A percentile compares a stretch with the other conserved stretches of the same genome.
Evolutionary conservation across 1,140 invertebrate genomes (phyloP).

Genomic region (Cryptotermes secundus): DNA sequence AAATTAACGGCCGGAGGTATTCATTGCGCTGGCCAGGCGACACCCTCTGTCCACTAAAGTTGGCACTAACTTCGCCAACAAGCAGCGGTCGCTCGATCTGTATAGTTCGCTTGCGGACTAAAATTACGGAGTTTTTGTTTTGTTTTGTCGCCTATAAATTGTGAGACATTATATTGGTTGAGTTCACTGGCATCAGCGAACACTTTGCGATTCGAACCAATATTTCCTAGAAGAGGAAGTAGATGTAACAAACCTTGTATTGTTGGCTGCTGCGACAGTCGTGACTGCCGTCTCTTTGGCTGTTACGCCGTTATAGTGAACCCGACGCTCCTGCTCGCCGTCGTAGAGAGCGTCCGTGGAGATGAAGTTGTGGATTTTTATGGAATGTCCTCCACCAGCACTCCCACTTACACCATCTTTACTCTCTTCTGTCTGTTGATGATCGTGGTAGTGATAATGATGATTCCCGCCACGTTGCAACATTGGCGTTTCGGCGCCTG

Average conservation of each 20-base stretch:
- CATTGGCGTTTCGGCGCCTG: background rate
- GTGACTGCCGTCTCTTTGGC: conserved; percentile 62
- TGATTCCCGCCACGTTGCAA: background rate
- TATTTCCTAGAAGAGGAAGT: too few species aligned
- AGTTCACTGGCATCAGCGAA: too few species aligned
- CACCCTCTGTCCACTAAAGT: too few species aligned
- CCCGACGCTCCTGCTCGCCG: conserved; percentile 61
- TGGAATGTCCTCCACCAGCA: conserved; percentile 36
- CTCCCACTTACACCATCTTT: conserved; percentile 22
- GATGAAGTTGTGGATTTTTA: conserved; percentile 54
- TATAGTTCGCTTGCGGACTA: too few species aligned
- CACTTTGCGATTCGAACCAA: too few species aligned
- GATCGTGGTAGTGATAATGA: background rate
- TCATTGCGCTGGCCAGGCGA: too few species aligned
- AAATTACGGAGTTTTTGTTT: too few species aligned
- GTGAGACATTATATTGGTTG: too few species aligned
- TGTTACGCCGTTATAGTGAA: conserved; percentile 59
- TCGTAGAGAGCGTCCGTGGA: conserved; percentile 58
- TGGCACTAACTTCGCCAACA: too few species aligned
- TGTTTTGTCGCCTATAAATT: too few species aligned
- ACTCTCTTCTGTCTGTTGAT: background rate
- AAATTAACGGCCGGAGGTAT: too few species aligned
- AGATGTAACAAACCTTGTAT: background rate
- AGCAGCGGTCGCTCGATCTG: too few species aligned
- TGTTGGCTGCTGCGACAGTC: background rate